Conservation (phyloP, 2,888 invertebrate genomes). For the Ichneumoninae sp. region DNA sequence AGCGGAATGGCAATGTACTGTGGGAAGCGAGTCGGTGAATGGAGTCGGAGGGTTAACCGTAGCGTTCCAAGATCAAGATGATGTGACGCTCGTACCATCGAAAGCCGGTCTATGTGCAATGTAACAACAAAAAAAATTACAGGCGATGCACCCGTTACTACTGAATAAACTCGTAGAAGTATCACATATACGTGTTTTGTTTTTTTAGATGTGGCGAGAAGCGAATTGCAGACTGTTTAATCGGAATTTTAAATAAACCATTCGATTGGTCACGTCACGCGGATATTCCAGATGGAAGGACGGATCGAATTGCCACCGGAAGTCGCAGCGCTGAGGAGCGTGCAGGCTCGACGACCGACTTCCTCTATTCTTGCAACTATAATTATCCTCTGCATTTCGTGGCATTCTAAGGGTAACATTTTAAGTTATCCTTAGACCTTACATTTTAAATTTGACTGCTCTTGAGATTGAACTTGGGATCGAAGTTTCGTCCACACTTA, state of each 20-base stretch:
- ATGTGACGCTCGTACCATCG: background rate
- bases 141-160: background rate
- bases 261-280: no score
- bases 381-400: constrained; percentile 12
- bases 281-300: background rate
- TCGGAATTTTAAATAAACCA: no score
- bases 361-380: constrained; percentile 29
- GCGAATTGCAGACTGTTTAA: background rate
- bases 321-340: constrained; percentile 43
- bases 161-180: background rate
- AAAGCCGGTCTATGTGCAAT: background rate
- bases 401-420: no score
- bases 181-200: no score
- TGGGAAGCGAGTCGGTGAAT: background rate
- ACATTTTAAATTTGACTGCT: no score
- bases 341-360: constrained; percentile 47
- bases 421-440: no score
- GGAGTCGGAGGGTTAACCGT: background rate
- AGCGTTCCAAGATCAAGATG: background rate
- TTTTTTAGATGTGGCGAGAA: background rate
- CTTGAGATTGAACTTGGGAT: no score
- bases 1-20: background rate
- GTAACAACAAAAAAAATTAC: background rate
- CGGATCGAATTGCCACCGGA: constrained; percentile 50
- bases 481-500: no score